Evolutionary conservation across 2,113 vertebrate genomes (phyloP), one percentile per base, ranked within the genome.

Genomic region (Nannobrachium achirus): DNA sequence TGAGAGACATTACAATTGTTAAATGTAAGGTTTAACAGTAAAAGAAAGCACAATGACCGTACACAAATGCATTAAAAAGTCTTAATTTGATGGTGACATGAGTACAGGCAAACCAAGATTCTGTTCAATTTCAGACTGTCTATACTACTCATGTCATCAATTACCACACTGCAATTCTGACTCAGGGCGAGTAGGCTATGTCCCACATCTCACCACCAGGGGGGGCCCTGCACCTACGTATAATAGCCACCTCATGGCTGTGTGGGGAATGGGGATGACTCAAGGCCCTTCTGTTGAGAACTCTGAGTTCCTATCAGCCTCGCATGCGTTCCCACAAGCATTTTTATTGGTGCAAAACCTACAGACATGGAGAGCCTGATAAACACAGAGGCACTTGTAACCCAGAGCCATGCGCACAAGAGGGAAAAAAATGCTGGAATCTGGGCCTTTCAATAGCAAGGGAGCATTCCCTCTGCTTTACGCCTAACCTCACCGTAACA

Each of bases 211-310:
- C 49, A 66, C 89, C 92, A 91, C 86, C 82, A 91, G 91, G 80
- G 82, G 90, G 91, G 69, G 80, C 60, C 69, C 79, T 71, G 73
- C 51, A 39, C 70, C 79, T 72, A 86, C 63, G 8, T 72, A 71
- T 49, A 48, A 60, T 55, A 25, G 42, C 39, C 66, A 68, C 63
- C 73, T 56, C 78, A 66, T 67, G 59, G 48, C 76, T 70, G 69
- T 71, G 80, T 67, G 74, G 75, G 16, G 82, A 89, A 79, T 67
- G 74, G 75, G 16, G 82, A 89, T 90, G 89, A 91, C 90, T 91
- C 89, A 89, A 91, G 89, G 83, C 76, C 89, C 90, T 86, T 91
- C 89, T 88, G 89, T 89, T 76, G 25, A 88, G 88, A 88, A 89
- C 89, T 88, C 79, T 49, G 57, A 88, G 91, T 90, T 90, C 89